Evolutionary conservation across 2,113 vertebrate species (phyloP).

Genomic region (Burhinus oedicnemus): DNA sequence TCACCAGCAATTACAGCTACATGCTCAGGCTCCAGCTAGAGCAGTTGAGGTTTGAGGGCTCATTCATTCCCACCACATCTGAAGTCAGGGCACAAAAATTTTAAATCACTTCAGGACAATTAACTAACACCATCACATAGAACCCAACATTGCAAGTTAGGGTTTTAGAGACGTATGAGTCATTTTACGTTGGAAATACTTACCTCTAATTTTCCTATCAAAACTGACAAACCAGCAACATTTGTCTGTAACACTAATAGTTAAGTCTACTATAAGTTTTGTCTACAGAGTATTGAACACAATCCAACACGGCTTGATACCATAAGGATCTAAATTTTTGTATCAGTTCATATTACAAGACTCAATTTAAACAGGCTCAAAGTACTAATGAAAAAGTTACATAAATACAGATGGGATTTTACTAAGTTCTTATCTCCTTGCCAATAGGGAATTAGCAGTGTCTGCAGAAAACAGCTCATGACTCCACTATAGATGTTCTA

Average conservation of each 20-base stretch:
- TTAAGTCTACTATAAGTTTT: neutral
- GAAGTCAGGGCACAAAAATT: neutral
- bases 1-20: neutral
- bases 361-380: neutral
- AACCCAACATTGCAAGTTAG: neutral
- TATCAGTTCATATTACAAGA: neutral
- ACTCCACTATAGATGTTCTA: neutral
- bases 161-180: neutral
- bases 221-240: neutral
- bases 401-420: slow-evolving; percentile 7
- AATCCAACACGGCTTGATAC: neutral
- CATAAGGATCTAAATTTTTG: neutral
- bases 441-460: neutral
- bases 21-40: neutral
- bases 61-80: neutral
- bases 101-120: neutral
- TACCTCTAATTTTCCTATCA: neutral
- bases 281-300: neutral
- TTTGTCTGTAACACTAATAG: neutral
- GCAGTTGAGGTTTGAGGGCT: neutral
- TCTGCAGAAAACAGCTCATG: neutral
- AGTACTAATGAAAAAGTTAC: neutral
- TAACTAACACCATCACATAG: rapidly evolving
- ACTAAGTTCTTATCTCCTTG: neutral
- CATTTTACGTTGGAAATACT: neutral